These are phyloP conservation scores for Osmoderma eremita DNA, from an alignment of 2,888 invertebrate species.

Conservation along the genomic window DNA sequence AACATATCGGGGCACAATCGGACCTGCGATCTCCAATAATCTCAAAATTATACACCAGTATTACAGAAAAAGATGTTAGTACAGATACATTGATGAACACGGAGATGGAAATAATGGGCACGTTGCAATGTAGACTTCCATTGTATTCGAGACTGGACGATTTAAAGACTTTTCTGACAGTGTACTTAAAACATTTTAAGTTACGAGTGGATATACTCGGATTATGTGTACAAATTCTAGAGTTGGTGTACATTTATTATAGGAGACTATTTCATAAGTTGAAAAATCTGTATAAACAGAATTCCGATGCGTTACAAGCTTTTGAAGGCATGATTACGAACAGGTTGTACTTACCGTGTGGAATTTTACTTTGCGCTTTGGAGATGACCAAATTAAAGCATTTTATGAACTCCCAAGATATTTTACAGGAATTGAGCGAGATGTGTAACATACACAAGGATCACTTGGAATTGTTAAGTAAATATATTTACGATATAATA, in stretches of 20 bases:
- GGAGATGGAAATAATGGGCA: conserved; percentile 54
- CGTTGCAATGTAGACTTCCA: conserved; percentile 54
- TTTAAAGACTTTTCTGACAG: conserved; percentile 55
- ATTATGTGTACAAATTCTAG: conserved; percentile 55
- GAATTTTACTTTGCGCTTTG: conserved; percentile 54
- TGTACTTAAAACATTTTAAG: conserved; percentile 53
- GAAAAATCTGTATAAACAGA: conserved; percentile 53
- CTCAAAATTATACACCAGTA: conserved; percentile 48
- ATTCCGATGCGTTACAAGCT: conserved; percentile 48
- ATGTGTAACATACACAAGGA: conserved; percentile 54
- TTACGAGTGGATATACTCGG: conserved; percentile 52
- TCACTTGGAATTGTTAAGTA: conserved; percentile 53
- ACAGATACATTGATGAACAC: conserved; percentile 46
- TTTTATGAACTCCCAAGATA: conserved; percentile 48
- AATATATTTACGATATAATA: conserved; percentile 47
- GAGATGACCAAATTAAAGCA: conserved; percentile 52
- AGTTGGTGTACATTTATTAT: conserved; percentile 52
- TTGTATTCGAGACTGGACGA: conserved; percentile 55
- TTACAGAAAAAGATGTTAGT: conserved; percentile 50
- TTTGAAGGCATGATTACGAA: conserved; percentile 54
- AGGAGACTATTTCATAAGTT: conserved; percentile 53
- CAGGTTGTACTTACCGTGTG: conserved; percentile 56
- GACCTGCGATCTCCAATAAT: conserved; percentile 52
- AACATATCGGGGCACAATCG: conserved; percentile 53
- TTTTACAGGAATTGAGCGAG: conserved; percentile 51